These are phyloP conservation scores for Tympanuchus pallidicinctus DNA, from an alignment of 2,113 vertebrate genomes.

Conservation along the genomic window DNA sequence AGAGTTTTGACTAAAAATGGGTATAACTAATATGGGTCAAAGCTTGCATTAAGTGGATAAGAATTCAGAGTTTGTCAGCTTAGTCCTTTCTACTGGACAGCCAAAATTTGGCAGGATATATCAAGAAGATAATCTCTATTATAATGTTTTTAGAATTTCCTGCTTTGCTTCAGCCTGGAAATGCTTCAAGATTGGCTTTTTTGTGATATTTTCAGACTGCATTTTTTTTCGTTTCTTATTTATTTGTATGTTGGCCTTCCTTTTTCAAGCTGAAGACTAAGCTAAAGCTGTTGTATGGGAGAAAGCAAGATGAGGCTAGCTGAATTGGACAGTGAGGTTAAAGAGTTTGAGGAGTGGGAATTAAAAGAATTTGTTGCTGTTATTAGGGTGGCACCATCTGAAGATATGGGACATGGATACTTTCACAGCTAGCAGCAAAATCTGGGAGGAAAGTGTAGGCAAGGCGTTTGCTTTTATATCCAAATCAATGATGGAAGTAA, in stretches of 20 bases:
- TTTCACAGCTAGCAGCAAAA: background rate
- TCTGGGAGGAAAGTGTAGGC: background rate
- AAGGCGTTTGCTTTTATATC: background rate
- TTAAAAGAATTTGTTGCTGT: background rate
- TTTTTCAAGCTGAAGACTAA: background rate
- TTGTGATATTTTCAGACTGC: background rate
- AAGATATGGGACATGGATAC: background rate
- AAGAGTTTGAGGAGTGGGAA: background rate
- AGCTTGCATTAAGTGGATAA: constrained; percentile 19
- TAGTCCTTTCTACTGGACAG: background rate
- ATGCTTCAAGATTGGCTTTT: background rate
- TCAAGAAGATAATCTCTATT: constrained; percentile 20
- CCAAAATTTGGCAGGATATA: background rate
- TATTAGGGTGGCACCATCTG: background rate
- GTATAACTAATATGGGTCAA: constrained; percentile 25
- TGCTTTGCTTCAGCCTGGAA: constrained; percentile 29
- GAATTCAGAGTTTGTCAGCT: background rate
- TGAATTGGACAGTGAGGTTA: background rate
- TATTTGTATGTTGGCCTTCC: background rate
- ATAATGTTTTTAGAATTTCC: constrained; percentile 15
- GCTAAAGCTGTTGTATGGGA: background rate
- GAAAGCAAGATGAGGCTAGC: background rate
- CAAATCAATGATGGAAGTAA: background rate
- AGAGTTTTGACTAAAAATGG: constrained; percentile 61
- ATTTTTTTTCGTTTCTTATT: background rate